Base-by-base conservation (phyloP, 2,797 vertebrate genomes). In the Sarcoramphus papa region DNA sequence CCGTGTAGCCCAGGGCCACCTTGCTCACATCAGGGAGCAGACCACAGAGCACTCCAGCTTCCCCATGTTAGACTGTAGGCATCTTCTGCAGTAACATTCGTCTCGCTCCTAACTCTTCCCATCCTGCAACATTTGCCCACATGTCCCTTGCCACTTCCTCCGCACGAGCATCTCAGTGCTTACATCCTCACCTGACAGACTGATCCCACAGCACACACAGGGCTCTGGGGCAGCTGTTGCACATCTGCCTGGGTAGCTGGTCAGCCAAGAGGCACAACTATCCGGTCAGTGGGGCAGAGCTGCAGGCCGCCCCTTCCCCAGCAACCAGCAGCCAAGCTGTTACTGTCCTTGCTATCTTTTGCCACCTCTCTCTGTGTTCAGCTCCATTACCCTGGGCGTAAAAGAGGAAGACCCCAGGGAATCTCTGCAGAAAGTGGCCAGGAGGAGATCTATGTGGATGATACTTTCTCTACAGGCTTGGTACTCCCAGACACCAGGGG, bases 371-470 rank as follows among this genome's bases (percentile, higher is more conserved):
- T 54, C 50, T 12, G 37, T 50, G 23, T 57, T 56, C 90, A 86
- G 50, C 54, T 50, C 41, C 8, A 1, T n/a, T n/a, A 41, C 20
- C 17, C 40, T 0, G 0, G 22, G 22, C 24, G 27, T 41, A 30
- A 33, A 88, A 65, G 73, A 51, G 53, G 65, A 60, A 22, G 14
- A 25, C 16, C 14, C 30, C 35, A 25, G 27, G 53, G 60, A 75
- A 51, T 70, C 56, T 57, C 17, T 40, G 40, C 37, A 64, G 77
- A 69, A 81, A 63, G 63, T 21, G 20, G 12, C 43, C n/a, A 31
- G 47, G 25, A 37, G 33, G 37, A 79, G 14, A 14, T 57, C 37
- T 76, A 2, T 23, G 23, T 3, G 6, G 19, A 9, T 33, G 68
- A 41, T 25, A 24, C 11, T 41, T 65, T 35, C 7, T 12, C 25